Evolutionary conservation across 2,113 vertebrate species (phyloP), one percentile per base, ranked within the genome.

Genomic region (Mola mola): DNA sequence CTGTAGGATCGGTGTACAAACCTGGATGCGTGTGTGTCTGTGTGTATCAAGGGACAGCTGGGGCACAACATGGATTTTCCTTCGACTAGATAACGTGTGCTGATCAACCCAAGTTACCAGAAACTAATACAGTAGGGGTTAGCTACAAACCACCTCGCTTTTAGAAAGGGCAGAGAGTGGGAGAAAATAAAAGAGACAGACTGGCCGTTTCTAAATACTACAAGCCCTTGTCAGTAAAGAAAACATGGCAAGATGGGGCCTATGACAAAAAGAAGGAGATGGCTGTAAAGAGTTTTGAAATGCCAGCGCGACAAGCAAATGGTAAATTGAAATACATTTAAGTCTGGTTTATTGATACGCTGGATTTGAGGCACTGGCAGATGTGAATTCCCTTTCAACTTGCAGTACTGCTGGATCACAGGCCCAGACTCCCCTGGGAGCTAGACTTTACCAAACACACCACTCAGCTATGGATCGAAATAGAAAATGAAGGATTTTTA

Each of bases 281-380:
- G 16, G 29, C 53, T 66, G n/a, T 51, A 50, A 72, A 53, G 50
- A 55, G 53, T 56, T 70, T 36, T 56, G 22, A 78, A 78, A 81
- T 79, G 44, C 42, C 67, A 49, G 28, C 37, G 17, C 0, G 1
- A 57, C 58, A 64, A 64, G 66, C 48, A 61, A 82, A 74, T 43
- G 68, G 56, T 71, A 72, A 76, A 82, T 59, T 71, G 62, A 73
- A 75, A 76, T 33, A 74, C 70, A 70, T 73, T 73, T 73, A 75
- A 65, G 75, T 64, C 58, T 81, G 61, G 33, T 77, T 79, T 86
- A 83, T 83, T 82, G 83, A 85, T 74, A 78, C 12, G 58, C 58
- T 44, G 68, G 85, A 85, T 86, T 83, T 72, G 75, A 83, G 66
- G 61, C 28, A 26, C 66, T 51, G 52, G 78, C 60, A 53, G 52